Conservation (phyloP, 2,113 vertebrate genomes). For the Mustela lutreola region DNA sequence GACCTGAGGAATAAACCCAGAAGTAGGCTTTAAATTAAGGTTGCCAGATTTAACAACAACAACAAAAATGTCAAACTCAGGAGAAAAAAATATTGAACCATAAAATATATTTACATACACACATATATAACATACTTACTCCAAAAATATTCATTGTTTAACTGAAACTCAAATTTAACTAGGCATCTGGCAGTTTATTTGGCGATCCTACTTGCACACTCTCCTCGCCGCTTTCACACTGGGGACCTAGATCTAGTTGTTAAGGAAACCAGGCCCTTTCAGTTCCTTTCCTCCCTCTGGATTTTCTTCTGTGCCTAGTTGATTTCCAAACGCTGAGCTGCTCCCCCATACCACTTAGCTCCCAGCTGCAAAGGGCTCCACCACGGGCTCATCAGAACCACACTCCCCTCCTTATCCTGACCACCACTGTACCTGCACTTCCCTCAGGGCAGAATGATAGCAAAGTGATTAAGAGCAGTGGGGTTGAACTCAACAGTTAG, state of each 20-base stretch:
- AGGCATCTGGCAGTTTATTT: neutral
- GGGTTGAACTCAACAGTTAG: neutral
- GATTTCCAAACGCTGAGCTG: neutral
- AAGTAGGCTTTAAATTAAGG: neutral
- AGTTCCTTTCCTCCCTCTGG: neutral
- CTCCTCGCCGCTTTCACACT: neutral
- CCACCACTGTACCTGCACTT: neutral
- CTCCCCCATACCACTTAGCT: neutral
- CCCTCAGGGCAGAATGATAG: neutral
- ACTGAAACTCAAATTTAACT: neutral
- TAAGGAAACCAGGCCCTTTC: neutral
- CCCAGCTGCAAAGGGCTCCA: neutral
- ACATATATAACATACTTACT: neutral
- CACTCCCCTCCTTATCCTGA: rapidly evolving
- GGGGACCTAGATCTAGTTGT: neutral
- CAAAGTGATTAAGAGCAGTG: neutral
- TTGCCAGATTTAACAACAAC: neutral
- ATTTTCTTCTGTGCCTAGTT: neutral
- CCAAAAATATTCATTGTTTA: neutral
- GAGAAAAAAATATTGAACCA: neutral
- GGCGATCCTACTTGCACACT: neutral
- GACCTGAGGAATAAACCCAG: neutral
- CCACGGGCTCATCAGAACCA: neutral
- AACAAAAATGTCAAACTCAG: neutral
- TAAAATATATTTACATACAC: neutral